A percentile compares a stretch with the other conserved stretches of the same genome.
Evolutionary conservation across 2,113 vertebrate species (phyloP).

Genomic region (Myiozetetes cayanensis): DNA sequence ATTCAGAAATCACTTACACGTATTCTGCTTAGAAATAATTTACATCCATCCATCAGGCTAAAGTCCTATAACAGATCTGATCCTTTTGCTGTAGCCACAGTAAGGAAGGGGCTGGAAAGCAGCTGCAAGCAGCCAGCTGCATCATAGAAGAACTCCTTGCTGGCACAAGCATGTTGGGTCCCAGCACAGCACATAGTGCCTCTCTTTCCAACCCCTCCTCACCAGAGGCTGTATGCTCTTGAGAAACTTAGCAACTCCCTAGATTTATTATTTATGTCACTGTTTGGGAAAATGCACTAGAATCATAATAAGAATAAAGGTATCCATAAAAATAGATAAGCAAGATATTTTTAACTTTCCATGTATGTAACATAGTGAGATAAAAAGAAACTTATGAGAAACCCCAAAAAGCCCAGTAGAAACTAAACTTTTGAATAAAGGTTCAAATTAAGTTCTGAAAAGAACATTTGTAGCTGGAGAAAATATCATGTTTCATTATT

Average conservation of each 20-base stretch:
- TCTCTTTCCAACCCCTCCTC: not conserved
- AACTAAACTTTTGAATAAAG: not conserved
- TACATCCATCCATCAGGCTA: not conserved
- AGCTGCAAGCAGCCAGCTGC: not conserved
- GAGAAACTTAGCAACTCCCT: not conserved
- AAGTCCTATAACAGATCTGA: not conserved
- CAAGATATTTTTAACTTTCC: not conserved
- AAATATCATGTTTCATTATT: not conserved
- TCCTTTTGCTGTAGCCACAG: not conserved
- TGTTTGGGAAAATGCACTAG: not conserved
- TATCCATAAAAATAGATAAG: not conserved
- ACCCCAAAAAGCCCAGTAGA: not conserved
- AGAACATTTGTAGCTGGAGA: not conserved
- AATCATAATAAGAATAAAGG: not conserved
- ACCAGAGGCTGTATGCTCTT: rapidly evolving
- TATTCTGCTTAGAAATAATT: not conserved
- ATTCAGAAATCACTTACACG: not conserved
- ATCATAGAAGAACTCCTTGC: not conserved
- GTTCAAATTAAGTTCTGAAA: not conserved
- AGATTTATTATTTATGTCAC: not conserved
- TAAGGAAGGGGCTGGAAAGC: not conserved
- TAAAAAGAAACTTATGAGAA: not conserved
- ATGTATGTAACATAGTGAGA: not conserved
- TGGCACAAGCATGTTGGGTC: not conserved
- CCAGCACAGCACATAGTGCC: not conserved